Evolutionary conservation across 2,797 vertebrate species (phyloP).

Genomic region (Propithecus deckenii): DNA sequence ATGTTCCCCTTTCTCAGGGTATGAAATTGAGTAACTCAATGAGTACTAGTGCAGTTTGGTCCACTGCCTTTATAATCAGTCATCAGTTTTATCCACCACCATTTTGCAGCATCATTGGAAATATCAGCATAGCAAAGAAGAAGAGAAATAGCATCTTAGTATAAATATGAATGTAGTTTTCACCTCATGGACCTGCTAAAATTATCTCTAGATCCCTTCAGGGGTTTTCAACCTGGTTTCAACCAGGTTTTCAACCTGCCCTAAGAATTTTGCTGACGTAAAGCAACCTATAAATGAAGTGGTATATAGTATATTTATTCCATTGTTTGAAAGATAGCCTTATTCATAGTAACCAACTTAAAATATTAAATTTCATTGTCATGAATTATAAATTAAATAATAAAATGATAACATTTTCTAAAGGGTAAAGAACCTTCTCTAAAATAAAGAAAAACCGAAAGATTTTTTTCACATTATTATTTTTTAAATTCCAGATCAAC

Average conservation of each 20-base stretch:
- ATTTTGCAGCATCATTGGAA: neutral
- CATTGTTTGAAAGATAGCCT: neutral
- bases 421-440: neutral
- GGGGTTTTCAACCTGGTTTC: neutral
- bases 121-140: neutral
- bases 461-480: neutral
- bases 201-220: neutral
- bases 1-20: fast-evolving
- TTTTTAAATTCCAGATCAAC: neutral
- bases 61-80: neutral
- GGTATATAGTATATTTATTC: neutral
- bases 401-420: neutral
- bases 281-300: neutral
- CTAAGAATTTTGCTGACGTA: neutral
- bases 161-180: neutral
- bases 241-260: neutral
- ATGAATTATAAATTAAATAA: neutral
- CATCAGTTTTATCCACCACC: neutral
- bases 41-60: neutral
- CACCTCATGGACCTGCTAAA: neutral
- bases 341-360: neutral
- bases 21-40: neutral
- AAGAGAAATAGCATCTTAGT: neutral
- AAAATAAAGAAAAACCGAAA: neutral
- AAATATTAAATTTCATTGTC: neutral